Conservation (phyloP, 1,140 invertebrate genomes). For the Bombus sibiricus region DNA sequence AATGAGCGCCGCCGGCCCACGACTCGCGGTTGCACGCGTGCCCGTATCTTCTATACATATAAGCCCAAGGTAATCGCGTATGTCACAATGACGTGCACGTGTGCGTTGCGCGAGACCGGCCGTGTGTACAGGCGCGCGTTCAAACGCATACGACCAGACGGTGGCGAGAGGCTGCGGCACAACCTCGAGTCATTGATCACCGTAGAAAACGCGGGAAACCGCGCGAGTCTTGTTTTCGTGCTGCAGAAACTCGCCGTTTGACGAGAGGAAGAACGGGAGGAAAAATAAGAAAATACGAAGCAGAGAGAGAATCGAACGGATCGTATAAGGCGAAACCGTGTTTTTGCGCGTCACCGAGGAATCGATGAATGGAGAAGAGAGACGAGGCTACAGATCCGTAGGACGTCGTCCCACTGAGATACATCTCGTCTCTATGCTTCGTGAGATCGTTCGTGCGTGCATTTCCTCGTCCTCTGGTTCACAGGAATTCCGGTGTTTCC, state of each 20-base stretch:
- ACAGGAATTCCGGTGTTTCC: conserved; percentile 18
- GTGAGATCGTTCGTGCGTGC: background rate
- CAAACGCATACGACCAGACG: conserved; percentile 14
- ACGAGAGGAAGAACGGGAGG: background rate
- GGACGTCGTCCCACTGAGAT: conserved; percentile 68
- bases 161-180: conserved; percentile 33
- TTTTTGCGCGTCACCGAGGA: conserved; percentile 60
- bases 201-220: conserved; percentile 71
- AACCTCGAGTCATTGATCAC: conserved; percentile 74
- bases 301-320: background rate
- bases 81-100: conserved; percentile 75
- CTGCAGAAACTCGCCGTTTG: background rate
- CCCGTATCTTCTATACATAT: conserved; percentile 63
- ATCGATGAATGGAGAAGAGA: conserved; percentile 68
- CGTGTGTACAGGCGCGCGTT: conserved; percentile 27
- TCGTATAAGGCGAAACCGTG: conserved; percentile 67
- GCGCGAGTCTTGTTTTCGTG: background rate
- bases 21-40: conserved; percentile 47
- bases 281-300: background rate
- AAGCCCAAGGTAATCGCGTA: conserved; percentile 81
- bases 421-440: conserved; percentile 27
- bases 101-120: conserved; percentile 52
- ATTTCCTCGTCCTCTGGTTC: conserved; percentile 31
- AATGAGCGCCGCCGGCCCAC: conserved; percentile 68
- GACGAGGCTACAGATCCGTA: conserved; percentile 18